Conservation (phyloP, 1,140 invertebrate species). For the Monomorium pharaonis region DNA sequence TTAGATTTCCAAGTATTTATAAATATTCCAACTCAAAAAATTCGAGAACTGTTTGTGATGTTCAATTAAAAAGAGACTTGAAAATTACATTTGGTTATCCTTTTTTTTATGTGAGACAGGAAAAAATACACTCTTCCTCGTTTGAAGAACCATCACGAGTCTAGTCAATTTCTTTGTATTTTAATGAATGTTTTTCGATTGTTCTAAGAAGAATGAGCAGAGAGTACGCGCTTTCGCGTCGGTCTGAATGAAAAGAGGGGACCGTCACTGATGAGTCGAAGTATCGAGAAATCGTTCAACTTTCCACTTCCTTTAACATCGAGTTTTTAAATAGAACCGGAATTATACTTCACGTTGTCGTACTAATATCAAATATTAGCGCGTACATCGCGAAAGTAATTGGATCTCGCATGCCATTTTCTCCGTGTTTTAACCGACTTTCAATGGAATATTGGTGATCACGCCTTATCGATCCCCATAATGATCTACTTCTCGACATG, state of each 20-base stretch:
- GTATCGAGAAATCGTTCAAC: conserved; percentile 43
- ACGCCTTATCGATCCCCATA: conserved; percentile 19
- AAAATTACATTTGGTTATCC: neutral
- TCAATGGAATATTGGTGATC: conserved; percentile 8
- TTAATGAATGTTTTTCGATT: conserved; percentile 6
- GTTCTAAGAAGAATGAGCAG: neutral
- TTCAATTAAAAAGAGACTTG: neutral
- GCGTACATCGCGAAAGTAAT: conserved; percentile 36
- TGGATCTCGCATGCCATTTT: conserved; percentile 27
- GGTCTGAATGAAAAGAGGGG: neutral
- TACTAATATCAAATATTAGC: conserved; percentile 19
- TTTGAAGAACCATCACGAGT: neutral
- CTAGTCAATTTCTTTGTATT: conserved; percentile 17
- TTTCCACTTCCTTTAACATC: conserved; percentile 5
- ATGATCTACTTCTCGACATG: conserved; percentile 16
- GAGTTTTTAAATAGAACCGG: neutral
- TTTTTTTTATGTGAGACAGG: neutral
- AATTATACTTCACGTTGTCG: neutral
- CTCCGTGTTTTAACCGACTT: conserved; percentile 41
- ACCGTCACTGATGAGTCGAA: neutral
- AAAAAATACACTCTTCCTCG: neutral
- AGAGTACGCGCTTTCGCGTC: neutral
- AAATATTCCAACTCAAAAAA: neutral
- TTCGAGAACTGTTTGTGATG: neutral
- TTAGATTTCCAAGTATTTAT: neutral